Evolutionary conservation across 2,797 vertebrate genomes (phyloP).

Genomic region (Tokudaia tokunoshimensis): DNA sequence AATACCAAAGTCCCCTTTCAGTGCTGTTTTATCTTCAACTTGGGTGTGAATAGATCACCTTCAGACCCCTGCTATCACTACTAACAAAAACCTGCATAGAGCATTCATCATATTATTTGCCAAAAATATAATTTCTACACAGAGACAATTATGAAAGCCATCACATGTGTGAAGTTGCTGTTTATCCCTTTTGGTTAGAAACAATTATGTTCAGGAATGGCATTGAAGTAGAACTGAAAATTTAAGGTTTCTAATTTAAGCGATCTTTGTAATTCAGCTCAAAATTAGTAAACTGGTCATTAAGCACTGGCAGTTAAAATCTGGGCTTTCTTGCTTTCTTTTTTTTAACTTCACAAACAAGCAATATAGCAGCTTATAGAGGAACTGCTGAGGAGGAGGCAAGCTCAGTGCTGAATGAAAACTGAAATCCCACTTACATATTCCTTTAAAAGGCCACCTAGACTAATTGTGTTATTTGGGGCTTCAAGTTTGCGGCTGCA

Average conservation of each 20-base stretch:
- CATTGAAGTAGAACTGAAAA: conserved; percentile 62
- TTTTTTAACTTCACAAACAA: not conserved
- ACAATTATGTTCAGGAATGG: conserved; percentile 45
- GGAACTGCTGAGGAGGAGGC: not conserved
- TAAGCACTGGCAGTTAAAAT: conserved; percentile 3
- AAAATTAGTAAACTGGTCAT: conserved; percentile 45
- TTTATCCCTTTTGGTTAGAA: conserved; percentile 59
- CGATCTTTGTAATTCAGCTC: conserved; percentile 37
- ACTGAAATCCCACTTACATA: conserved; percentile 11
- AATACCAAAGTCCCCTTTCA: not conserved
- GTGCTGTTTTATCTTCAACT: not conserved
- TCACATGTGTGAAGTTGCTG: conserved; percentile 52
- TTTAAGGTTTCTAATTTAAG: conserved; percentile 43
- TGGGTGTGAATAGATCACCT: conserved; percentile 36
- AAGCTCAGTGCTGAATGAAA: not conserved
- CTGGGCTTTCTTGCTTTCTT: not conserved
- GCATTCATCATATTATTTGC: conserved; percentile 57
- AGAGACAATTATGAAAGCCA: conserved; percentile 69
- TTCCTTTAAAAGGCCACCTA: not conserved
- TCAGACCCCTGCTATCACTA: conserved; percentile 47
- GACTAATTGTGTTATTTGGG: not conserved
- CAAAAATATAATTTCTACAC: conserved; percentile 66
- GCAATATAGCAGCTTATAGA: conserved; percentile 4
- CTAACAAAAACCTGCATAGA: conserved; percentile 34
- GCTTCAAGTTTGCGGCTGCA: not conserved